phyloP scores from a whole-genome alignment of 2,113 vertebrate genomes.

The Brienomyrus brachyistius region DNA sequence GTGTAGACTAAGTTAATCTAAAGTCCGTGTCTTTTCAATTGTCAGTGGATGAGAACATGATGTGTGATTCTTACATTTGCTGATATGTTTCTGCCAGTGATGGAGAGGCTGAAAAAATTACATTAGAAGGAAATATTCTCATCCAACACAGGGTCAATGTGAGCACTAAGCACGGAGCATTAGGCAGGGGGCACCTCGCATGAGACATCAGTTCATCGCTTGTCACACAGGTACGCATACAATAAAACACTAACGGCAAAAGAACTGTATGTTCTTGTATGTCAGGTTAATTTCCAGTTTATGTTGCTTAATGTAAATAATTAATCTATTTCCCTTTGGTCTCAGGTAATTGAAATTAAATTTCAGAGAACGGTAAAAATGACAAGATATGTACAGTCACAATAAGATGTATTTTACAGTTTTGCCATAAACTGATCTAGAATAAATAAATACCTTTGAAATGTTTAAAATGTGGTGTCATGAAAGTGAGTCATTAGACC shows the following conservation, averaged over 20 bases:
- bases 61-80: background rate
- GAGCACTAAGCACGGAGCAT: background rate
- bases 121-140: background rate
- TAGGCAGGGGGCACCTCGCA: background rate
- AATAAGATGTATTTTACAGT: constrained; percentile 24
- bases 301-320: background rate
- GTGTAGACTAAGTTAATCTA: background rate
- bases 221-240: background rate
- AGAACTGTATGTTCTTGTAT: background rate
- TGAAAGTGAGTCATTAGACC: constrained; percentile 27
- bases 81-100: background rate
- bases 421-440: background rate
- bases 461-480: constrained; percentile 20
- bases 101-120: background rate
- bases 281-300: background rate
- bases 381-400: background rate
- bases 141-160: background rate
- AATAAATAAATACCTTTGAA: background rate
- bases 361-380: background rate
- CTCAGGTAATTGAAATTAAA: background rate
- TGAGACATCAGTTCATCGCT: background rate
- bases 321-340: background rate
- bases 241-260: background rate
- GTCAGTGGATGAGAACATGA: background rate
- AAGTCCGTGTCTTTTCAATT: background rate